Conservation (phyloP, 2,888 invertebrate genomes). For the Ypsolopha scabrella region DNA sequence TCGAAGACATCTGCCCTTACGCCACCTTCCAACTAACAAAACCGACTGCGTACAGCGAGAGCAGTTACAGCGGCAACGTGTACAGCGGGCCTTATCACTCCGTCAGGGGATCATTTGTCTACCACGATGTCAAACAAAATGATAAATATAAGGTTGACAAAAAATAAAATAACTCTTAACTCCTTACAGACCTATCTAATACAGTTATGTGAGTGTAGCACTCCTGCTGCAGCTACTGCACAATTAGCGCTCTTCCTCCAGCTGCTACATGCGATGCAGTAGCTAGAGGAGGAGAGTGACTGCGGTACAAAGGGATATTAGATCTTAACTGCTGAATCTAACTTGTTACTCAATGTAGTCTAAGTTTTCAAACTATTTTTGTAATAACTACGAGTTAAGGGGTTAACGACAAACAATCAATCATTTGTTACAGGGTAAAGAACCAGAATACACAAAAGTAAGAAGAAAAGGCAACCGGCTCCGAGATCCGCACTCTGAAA, state of each 20-base stretch:
- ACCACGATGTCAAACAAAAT: conserved; percentile 87
- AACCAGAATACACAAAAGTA: conserved; percentile 86
- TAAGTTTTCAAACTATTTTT: too few species aligned
- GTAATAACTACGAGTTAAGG: too few species aligned
- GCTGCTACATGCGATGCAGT: too few species aligned
- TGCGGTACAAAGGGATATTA: too few species aligned
- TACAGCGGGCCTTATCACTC: conserved; percentile 90
- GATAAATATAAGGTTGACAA: conserved; percentile 79
- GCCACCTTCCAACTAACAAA: conserved; percentile 93
- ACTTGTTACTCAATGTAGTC: too few species aligned
- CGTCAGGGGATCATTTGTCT: conserved; percentile 88
- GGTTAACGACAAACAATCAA: not conserved
- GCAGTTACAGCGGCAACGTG: conserved; percentile 90
- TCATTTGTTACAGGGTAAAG: conserved; percentile 72
- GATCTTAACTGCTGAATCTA: too few species aligned
- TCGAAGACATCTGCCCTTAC: conserved; percentile 94
- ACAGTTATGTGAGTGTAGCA: too few species aligned
- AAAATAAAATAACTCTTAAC: not conserved
- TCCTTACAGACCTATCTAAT: too few species aligned
- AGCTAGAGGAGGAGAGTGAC: not conserved
- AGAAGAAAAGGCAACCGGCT: conserved; percentile 84
- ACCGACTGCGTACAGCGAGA: conserved; percentile 87
- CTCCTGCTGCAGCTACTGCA: too few species aligned
- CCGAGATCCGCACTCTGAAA: conserved; percentile 85
- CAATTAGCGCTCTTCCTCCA: too few species aligned